phyloP scores from a whole-genome alignment of 2,888 invertebrate genomes.

The Drosophila mettleri region DNA sequence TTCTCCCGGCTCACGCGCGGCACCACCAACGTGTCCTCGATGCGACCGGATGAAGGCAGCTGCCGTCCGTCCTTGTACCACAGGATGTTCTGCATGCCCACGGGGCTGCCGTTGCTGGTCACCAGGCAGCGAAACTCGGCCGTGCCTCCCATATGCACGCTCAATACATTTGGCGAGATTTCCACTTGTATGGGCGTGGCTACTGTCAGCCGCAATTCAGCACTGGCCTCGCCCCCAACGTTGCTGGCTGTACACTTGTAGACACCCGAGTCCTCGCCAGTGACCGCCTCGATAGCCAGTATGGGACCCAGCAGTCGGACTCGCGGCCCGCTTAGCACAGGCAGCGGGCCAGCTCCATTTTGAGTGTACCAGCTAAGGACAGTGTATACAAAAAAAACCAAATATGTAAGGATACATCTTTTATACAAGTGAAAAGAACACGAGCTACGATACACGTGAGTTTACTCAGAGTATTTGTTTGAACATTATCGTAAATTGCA shows the following conservation, averaged over 20 bases:
- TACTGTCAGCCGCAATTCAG: conserved; percentile 88
- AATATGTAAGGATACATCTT: not conserved
- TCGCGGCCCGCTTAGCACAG: conserved; percentile 88
- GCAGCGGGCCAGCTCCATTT: conserved; percentile 88
- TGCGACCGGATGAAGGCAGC: conserved; percentile 88
- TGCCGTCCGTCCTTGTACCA: conserved; percentile 90
- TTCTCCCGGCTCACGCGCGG: conserved; percentile 90
- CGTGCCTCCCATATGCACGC: conserved; percentile 90
- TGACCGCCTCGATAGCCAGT: conserved; percentile 89
- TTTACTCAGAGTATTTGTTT: not conserved
- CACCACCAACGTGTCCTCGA: conserved; percentile 88
- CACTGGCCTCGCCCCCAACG: conserved; percentile 89
- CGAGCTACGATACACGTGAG: not conserved
- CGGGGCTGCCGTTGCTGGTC: conserved; percentile 86
- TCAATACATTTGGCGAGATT: conserved; percentile 88
- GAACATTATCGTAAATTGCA: not conserved
- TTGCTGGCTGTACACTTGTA: conserved; percentile 90
- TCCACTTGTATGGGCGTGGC: conserved; percentile 89
- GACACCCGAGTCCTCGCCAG: conserved; percentile 88
- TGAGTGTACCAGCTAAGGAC: conserved; percentile 88
- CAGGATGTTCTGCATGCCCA: conserved; percentile 87
- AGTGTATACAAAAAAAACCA: not conserved
- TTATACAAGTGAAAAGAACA: not conserved
- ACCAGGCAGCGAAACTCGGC: conserved; percentile 90
- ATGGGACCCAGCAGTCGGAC: conserved; percentile 89